Percentiles rank a stretch among this genome's conserved stretches.
phyloP scores from a whole-genome alignment of 2,113 vertebrate species.

The Misgurnus mizolepis region DNA sequence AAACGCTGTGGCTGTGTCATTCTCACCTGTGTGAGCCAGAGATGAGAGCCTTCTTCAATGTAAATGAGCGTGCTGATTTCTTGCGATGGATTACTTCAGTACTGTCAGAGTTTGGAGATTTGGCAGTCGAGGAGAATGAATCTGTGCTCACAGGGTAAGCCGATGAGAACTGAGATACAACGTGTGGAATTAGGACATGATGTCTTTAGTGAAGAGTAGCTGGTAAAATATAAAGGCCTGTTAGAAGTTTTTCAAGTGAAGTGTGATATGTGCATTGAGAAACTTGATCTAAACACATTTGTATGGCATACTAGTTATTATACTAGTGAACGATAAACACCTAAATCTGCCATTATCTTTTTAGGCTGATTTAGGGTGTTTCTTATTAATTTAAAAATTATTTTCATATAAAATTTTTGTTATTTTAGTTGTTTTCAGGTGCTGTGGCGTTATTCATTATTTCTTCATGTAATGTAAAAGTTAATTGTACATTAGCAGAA shows the following conservation, averaged over 20 bases:
- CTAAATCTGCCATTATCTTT: too few relatives aligned
- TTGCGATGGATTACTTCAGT: conserved; percentile 26
- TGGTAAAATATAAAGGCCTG: conserved; percentile 4
- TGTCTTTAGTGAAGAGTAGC: background rate
- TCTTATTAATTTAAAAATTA: background rate
- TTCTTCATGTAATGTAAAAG: too few relatives aligned
- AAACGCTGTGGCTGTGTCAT: conserved; percentile 14
- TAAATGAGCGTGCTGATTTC: conserved; percentile 39
- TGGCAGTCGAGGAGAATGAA: conserved; percentile 26
- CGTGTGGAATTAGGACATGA: conserved; percentile 28
- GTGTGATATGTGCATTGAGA: too few relatives aligned
- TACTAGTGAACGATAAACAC: background rate
- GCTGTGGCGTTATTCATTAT: too few relatives aligned
- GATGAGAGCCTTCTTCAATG: conserved; percentile 9
- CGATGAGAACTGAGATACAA: conserved; percentile 2
- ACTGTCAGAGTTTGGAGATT: conserved; percentile 28
- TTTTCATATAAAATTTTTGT: background rate
- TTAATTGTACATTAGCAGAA: too few relatives aligned
- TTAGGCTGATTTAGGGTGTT: too few relatives aligned
- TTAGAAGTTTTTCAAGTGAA: background rate
- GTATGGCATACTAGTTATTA: too few relatives aligned
- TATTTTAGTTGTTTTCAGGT: too few relatives aligned
- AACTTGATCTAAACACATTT: too few relatives aligned
- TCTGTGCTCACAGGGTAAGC: conserved; percentile 39
- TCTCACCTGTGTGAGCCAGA: conserved; percentile 25